Conservation (phyloP, 2,888 invertebrate genomes). For the Piscicola geometra region DNA sequence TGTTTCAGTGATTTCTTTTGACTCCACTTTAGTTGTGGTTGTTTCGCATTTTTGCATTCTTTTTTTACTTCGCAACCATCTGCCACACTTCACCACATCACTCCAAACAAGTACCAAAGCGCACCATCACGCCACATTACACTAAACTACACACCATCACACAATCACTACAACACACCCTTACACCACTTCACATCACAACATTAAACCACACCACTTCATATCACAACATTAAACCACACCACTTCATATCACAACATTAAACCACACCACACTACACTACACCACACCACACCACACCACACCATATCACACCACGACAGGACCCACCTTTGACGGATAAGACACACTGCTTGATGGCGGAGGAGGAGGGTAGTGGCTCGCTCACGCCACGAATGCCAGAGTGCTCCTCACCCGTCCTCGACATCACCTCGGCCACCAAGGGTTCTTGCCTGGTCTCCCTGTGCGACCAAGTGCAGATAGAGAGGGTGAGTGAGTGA, state of each 20-base stretch:
- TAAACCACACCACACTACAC: no score
- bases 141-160: no score
- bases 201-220: no score
- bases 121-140: no score
- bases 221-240: background rate
- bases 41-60: background rate
- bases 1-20: no score
- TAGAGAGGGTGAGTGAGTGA: slow-evolving; percentile 42
- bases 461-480: slow-evolving; percentile 58
- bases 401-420: slow-evolving; percentile 69
- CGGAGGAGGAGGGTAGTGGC: slow-evolving; percentile 18
- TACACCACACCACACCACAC: no score
- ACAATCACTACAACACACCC: no score
- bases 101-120: no score
- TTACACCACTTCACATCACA: no score
- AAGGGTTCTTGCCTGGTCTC: slow-evolving; percentile 65
- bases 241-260: background rate
- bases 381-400: slow-evolving; percentile 62
- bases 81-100: no score
- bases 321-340: background rate
- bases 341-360: slow-evolving; percentile 1
- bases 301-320: background rate
- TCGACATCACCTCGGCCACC: slow-evolving; percentile 66
- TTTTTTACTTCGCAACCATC: background rate
- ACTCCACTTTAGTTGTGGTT: no score